Percentiles rank a stretch among this genome's conserved stretches.
Conservation (phyloP, 2,113 vertebrate species). For the Istiophorus platypterus region DNA sequence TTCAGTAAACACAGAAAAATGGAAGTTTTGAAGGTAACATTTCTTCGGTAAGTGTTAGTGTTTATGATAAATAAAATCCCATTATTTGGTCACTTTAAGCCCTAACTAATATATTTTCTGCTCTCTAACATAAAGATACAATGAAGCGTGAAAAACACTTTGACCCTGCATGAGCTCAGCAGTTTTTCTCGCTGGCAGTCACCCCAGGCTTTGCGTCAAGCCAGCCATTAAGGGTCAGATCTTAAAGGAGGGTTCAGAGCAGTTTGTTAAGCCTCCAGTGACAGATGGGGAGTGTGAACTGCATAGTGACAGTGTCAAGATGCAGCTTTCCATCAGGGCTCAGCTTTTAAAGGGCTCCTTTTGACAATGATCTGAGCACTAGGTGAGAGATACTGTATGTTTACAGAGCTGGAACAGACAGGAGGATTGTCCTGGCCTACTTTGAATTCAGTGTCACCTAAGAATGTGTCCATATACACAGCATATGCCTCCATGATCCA, state of each 20-base stretch:
- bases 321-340: constrained; percentile 59
- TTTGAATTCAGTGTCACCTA: neutral
- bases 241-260: constrained; percentile 40
- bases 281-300: constrained; percentile 71
- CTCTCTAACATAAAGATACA: neutral
- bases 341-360: constrained; percentile 65
- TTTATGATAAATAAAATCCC: neutral
- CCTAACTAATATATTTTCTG: neutral
- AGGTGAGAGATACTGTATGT: constrained; percentile 5
- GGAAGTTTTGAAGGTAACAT: neutral
- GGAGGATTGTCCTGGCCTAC: neutral
- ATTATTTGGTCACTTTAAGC: neutral
- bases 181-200: neutral
- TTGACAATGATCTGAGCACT: constrained; percentile 46
- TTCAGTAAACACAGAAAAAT: neutral
- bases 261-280: constrained; percentile 64
- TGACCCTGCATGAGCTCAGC: neutral
- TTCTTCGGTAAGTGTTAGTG: neutral
- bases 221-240: constrained; percentile 43
- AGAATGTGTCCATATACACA: neutral
- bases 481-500: neutral
- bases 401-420: constrained; percentile 3
- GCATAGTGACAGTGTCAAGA: constrained; percentile 28
- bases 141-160: neutral
- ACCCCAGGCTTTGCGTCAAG: constrained; percentile 13